Conservation (phyloP, 1,140 invertebrate genomes). For the Odontomachus brunneus region DNA sequence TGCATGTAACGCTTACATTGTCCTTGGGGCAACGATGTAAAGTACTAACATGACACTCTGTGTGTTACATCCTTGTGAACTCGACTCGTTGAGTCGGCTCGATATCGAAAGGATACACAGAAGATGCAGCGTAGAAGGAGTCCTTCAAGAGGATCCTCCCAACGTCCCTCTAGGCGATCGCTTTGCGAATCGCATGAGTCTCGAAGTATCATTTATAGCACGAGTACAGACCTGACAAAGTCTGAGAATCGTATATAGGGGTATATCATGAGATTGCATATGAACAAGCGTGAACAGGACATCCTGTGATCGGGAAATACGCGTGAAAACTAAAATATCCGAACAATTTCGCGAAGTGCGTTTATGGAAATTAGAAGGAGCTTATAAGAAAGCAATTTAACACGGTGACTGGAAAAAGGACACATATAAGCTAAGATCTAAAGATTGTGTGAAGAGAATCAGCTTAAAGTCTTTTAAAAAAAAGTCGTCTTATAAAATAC, state of each 20-base stretch:
- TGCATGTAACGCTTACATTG: constrained; percentile 18
- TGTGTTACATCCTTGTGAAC: constrained; percentile 58
- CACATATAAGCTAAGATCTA: not conserved
- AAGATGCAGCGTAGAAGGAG: constrained; percentile 55
- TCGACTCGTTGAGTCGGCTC: constrained; percentile 38
- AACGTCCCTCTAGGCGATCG: constrained; percentile 1
- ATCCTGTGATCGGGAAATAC: not conserved
- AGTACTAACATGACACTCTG: constrained; percentile 62
- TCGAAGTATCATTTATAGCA: constrained; percentile 18
- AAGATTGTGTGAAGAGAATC: not conserved
- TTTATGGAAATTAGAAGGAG: constrained; percentile 1
- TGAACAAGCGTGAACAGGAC: not conserved
- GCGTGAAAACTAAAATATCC: too few relatives aligned
- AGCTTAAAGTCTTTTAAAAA: not conserved
- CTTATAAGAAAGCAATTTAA: not conserved
- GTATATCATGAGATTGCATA: not conserved
- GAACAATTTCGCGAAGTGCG: not conserved
- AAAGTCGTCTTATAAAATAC: too few relatives aligned
- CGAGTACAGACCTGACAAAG: not conserved
- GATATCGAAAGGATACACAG: constrained; percentile 53
- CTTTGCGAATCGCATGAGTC: constrained; percentile 16
- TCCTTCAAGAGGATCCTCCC: not conserved
- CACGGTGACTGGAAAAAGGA: not conserved
- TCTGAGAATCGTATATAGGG: constrained; percentile 6
- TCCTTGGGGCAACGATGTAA: constrained; percentile 34